Evolutionary conservation across 2,113 vertebrate species (phyloP).

Genomic region (Sinocyclocheilus grahami): DNA sequence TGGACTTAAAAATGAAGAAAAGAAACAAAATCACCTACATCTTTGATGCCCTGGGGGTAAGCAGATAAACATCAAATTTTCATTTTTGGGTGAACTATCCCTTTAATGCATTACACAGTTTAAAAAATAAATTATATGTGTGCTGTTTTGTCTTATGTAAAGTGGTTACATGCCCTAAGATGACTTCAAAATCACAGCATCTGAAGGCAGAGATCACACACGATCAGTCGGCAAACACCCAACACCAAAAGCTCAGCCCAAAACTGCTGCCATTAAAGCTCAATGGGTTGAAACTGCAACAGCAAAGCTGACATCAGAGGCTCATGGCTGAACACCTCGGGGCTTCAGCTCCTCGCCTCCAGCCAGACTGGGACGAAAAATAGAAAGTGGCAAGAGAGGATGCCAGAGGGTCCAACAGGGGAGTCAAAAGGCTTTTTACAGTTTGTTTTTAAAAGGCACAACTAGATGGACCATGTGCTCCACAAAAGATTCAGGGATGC

Average conservation of each 20-base stretch:
- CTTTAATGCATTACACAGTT: too few species aligned
- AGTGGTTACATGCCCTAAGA: not conserved
- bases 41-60: too few species aligned
- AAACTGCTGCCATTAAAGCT: not conserved
- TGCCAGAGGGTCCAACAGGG: conserved; percentile 11
- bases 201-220: not conserved
- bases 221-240: not conserved
- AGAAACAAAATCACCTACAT: too few species aligned
- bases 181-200: not conserved
- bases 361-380: not conserved
- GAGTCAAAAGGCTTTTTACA: not conserved
- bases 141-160: not conserved
- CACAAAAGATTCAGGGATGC: conserved; percentile 4
- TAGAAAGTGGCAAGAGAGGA: not conserved
- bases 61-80: too few species aligned
- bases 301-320: conserved; percentile 21
- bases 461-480: not conserved
- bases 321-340: not conserved
- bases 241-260: not conserved
- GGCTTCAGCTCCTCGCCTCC: conserved; percentile 21
- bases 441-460: conserved; percentile 16
- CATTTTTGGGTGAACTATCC: too few species aligned
- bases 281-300: not conserved
- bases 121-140: not conserved
- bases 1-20: too few species aligned